These are phyloP conservation scores for Gymnosoma rotundatum DNA, from an alignment of 2,888 invertebrate species.

Conservation along the genomic window DNA sequence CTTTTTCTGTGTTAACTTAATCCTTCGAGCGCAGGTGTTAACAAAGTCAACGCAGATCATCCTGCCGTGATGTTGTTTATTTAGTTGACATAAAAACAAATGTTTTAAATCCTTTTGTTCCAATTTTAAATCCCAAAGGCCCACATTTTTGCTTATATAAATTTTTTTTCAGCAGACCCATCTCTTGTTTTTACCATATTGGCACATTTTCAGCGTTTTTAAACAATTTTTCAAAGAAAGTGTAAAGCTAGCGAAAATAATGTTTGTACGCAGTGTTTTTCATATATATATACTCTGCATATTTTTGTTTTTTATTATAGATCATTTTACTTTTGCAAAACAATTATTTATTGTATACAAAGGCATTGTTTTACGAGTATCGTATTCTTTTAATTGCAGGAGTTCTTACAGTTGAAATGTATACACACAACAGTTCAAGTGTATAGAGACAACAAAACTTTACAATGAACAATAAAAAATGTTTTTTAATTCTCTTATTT, in stretches of 20 bases:
- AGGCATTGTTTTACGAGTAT: constrained; percentile 27
- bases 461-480: neutral
- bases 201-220: too few species aligned
- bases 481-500: neutral
- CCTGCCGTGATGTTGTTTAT: constrained; percentile 6
- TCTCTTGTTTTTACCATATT: too few species aligned
- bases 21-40: constrained; percentile 59
- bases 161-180: too few species aligned
- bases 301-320: neutral
- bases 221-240: too few species aligned
- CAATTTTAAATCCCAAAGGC: too few species aligned
- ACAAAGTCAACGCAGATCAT: constrained; percentile 53
- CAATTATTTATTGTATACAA: constrained; percentile 10
- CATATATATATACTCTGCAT: neutral
- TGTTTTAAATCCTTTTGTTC: constrained; percentile 6
- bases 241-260: too few species aligned
- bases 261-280: too few species aligned
- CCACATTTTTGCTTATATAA: too few species aligned
- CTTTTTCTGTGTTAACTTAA: neutral
- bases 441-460: constrained; percentile 29
- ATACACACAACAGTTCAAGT: too few species aligned
- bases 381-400: constrained; percentile 6
- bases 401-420: neutral
- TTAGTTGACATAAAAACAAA: constrained; percentile 31
- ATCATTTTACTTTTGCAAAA: constrained; percentile 2